Conservation (phyloP, 35 echinoderm and acorn worm species). For the Apostichopus californicus region DNA sequence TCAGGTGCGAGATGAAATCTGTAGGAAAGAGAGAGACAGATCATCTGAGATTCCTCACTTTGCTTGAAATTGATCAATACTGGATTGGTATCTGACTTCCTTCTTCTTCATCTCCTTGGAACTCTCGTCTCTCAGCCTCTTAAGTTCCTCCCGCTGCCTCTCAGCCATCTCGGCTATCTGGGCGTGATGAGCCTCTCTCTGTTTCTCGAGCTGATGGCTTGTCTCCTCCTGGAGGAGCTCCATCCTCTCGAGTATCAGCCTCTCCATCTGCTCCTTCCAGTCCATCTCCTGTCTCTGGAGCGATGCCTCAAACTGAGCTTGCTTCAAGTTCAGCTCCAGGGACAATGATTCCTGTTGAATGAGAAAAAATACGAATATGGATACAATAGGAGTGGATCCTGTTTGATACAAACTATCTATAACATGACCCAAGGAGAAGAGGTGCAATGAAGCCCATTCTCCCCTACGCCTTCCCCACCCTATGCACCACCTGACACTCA, state of each 20-base stretch:
- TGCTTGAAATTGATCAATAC: constrained; percentile 33
- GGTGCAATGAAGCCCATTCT: too few species aligned
- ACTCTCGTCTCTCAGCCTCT: constrained; percentile 11
- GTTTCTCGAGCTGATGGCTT: constrained; percentile 31
- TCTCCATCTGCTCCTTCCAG: constrained; percentile 41
- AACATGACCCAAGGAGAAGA: too few species aligned
- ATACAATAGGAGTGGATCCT: too few species aligned
- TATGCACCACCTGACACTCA: too few species aligned
- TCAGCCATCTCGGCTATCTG: constrained; percentile 34
- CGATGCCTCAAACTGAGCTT: constrained; percentile 42
- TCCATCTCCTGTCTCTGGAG: constrained; percentile 53
- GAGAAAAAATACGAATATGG: background rate
- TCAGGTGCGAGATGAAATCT: too few species aligned
- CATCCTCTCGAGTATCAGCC: constrained; percentile 43
- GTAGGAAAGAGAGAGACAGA: too few species aligned
- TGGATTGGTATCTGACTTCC: constrained; percentile 35
- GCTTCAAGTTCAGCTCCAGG: constrained; percentile 44
- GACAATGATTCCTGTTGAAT: constrained; percentile 40
- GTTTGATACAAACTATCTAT: too few species aligned
- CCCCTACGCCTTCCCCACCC: too few species aligned
- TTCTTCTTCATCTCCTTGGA: constrained; percentile 24
- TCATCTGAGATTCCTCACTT: background rate
- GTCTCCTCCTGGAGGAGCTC: constrained; percentile 12
- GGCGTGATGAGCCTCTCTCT: constrained; percentile 12
- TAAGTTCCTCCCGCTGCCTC: constrained; percentile 42